Evolutionary conservation across 2,113 vertebrate species (phyloP), one percentile per base, ranked within the genome.

Genomic region (Myrmecophaga tridactyla): DNA sequence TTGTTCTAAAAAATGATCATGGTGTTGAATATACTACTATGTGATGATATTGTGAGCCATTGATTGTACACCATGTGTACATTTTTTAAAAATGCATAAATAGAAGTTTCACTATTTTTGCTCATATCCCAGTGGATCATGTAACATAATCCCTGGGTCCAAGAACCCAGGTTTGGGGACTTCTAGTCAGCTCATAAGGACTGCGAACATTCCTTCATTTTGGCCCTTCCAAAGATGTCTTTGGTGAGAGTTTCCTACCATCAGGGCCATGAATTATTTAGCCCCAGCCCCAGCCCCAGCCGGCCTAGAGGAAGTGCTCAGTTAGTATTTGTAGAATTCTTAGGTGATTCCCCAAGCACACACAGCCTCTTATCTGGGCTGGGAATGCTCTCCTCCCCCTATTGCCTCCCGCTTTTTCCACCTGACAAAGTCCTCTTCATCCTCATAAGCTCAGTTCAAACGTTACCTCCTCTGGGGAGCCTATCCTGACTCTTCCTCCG

Each of bases 381-480:
- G 12, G 3, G 6, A 67, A 70, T 13, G 2, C 58, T 53, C 27
- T 53, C 51, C 20, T 34, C 46, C 3, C 56, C 20, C 10, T 25
- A 1, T 1, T 15, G 7, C 18, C 46, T 39, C 60, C 41, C 1
- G 27, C 46, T 69, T 48, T 58, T 77, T 29, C 41, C 31, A 65
- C 63, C 62, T 76, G n/a, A 75, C 18, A 43, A 10, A 56, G 10
- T 76, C 93, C 63, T 43, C 18, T 21, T 77, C 31, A 81, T 56
- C 73, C 58, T 48, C 25, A 53, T 48, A 63, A 94, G 83, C 43
- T 95, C 95, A 75, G 36, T 53, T 85, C 78, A 86, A 78, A 58
- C 62, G 67, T 41, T 36, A 8, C 48, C n/a, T 31, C 56, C 84
- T 58, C 70, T 6, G 1, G n/a, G 34, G 72, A 43, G 8, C 23